These are phyloP conservation scores for Lysandra coridon DNA, from an alignment of 2,888 invertebrate species.

Conservation along the genomic window DNA sequence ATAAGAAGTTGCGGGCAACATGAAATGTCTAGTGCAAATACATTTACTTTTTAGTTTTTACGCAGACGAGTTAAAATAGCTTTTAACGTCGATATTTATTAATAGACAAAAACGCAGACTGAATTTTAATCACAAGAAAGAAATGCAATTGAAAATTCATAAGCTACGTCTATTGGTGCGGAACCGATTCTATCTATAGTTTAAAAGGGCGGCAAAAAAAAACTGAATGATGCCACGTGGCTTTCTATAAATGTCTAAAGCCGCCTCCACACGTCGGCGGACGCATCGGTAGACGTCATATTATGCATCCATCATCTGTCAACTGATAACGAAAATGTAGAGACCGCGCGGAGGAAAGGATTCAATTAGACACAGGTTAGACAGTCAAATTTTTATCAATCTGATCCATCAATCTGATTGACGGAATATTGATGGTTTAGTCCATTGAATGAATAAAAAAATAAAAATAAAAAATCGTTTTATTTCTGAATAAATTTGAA, in stretches of 20 bases:
- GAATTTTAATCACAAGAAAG: constrained; percentile 11
- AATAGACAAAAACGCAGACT: not conserved
- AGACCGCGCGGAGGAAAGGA: no score
- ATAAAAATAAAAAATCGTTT: no score
- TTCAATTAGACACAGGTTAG: no score
- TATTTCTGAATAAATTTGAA: no score
- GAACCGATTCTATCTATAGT: not conserved
- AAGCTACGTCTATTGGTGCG: not conserved
- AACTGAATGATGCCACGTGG: not conserved
- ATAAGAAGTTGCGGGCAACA: not conserved
- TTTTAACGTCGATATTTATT: constrained; percentile 15
- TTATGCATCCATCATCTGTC: not conserved
- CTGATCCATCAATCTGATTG: no score
- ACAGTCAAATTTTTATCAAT: no score
- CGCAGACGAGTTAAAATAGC: not conserved
- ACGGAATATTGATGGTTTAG: no score
- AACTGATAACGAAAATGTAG: no score
- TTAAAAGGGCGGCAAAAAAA: not conserved
- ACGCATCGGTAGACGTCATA: not conserved
- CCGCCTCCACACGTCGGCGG: not conserved
- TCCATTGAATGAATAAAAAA: no score
- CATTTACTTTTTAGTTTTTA: not conserved
- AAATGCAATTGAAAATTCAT: constrained; percentile 21
- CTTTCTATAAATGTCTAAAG: not conserved
- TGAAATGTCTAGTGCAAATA: not conserved